phyloP scores from a whole-genome alignment of 2,888 invertebrate species.

The Megamerina dolium region DNA sequence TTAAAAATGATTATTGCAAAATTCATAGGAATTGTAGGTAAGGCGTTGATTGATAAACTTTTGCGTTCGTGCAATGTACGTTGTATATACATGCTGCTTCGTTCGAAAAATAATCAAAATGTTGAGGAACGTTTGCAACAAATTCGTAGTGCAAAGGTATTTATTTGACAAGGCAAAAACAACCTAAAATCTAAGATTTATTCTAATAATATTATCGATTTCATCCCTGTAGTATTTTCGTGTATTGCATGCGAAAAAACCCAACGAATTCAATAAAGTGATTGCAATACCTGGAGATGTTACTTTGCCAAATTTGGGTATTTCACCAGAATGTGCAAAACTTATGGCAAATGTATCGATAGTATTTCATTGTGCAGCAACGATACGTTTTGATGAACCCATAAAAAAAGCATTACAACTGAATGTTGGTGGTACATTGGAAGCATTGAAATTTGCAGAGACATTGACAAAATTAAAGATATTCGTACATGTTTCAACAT shows the following conservation, averaged over 20 bases:
- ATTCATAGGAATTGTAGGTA: constrained; percentile 73
- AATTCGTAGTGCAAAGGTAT: constrained; percentile 48
- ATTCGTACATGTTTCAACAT: constrained; percentile 78
- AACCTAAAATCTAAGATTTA: background rate
- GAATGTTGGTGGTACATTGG: constrained; percentile 61
- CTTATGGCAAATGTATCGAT: constrained; percentile 56
- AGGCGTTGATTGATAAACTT: constrained; percentile 81
- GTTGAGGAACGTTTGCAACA: constrained; percentile 60
- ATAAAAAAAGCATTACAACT: constrained; percentile 58
- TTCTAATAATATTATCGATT: background rate
- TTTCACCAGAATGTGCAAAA: constrained; percentile 20
- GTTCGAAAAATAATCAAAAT: constrained; percentile 62
- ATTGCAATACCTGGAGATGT: constrained; percentile 37
- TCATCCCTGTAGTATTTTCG: constrained; percentile 16
- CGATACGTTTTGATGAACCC: constrained; percentile 74
- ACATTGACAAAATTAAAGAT: constrained; percentile 54
- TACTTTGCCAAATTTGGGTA: constrained; percentile 29
- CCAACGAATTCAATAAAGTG: constrained; percentile 33
- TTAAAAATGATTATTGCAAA: background rate
- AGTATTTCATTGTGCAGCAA: constrained; percentile 74
- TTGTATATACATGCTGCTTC: constrained; percentile 69
- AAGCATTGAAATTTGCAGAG: constrained; percentile 57
- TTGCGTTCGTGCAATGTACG: constrained; percentile 72
- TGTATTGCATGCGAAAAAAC: constrained; percentile 27
- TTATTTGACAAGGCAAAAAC: constrained; percentile 1